A percentile compares a stretch with the other conserved stretches of the same genome.
These are phyloP conservation scores for Erynnis tages DNA, from an alignment of 2,888 invertebrate species.

Conservation along the genomic window DNA sequence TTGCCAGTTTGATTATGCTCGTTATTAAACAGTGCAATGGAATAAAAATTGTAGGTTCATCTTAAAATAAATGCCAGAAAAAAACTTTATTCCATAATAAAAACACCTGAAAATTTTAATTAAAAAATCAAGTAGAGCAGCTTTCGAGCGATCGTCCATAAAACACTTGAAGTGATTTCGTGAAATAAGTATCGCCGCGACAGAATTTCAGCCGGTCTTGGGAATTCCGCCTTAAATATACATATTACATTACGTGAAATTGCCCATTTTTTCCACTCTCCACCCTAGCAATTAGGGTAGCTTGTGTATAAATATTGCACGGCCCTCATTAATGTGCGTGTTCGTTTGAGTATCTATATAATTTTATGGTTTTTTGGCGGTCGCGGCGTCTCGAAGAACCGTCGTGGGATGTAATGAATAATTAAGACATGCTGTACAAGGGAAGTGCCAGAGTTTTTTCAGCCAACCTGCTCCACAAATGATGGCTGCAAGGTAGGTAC, in stretches of 20 bases:
- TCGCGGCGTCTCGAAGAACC: slow-evolving; percentile 57
- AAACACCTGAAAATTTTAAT: not conserved
- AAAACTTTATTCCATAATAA: too few relatives aligned
- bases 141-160: slow-evolving; percentile 45
- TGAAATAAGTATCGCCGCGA: slow-evolving; percentile 75
- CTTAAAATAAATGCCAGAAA: too few relatives aligned
- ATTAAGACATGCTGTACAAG: slow-evolving; percentile 70
- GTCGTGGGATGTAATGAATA: slow-evolving; percentile 73
- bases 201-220: slow-evolving; percentile 67
- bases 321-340: slow-evolving; percentile 79
- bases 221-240: slow-evolving; percentile 79
- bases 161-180: slow-evolving; percentile 75
- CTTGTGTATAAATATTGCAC: slow-evolving; percentile 81
- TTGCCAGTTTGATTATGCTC: too few relatives aligned
- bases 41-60: too few relatives aligned
- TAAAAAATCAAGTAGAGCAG: slow-evolving; percentile 50
- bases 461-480: slow-evolving; percentile 11
- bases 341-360: slow-evolving; percentile 70
- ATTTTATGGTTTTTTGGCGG: slow-evolving; percentile 69
- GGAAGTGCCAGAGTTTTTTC: slow-evolving; percentile 52
- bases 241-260: slow-evolving; percentile 82
- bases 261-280: slow-evolving; percentile 82
- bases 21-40: too few relatives aligned
- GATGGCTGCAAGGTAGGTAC: slow-evolving; percentile 2
- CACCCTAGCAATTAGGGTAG: slow-evolving; percentile 81